A percentile compares a stretch with the other conserved stretches of the same genome.
These are phyloP conservation scores for Podarcis muralis DNA, from an alignment of 2,113 vertebrate species.

Conservation along the genomic window DNA sequence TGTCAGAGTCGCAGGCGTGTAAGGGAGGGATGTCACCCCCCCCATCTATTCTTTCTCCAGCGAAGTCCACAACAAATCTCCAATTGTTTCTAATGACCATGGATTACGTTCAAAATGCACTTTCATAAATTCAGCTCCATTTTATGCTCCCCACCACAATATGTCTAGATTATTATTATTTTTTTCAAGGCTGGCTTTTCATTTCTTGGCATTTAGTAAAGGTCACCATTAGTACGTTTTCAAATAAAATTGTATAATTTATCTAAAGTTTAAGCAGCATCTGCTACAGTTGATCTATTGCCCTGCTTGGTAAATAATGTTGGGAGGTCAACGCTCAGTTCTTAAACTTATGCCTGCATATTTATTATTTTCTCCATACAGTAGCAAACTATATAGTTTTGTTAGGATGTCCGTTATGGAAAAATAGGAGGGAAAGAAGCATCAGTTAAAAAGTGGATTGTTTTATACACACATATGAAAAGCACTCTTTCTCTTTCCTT, in stretches of 20 bases:
- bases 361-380: not conserved
- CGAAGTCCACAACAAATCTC: not conserved
- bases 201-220: conserved; percentile 30
- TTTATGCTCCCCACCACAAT: not conserved
- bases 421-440: too few species aligned
- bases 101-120: not conserved
- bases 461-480: too few species aligned
- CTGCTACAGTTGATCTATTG: not conserved
- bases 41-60: not conserved
- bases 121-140: not conserved
- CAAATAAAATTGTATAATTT: not conserved
- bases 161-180: not conserved
- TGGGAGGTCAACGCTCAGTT: not conserved
- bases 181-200: not conserved
- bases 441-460: too few species aligned
- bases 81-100: not conserved
- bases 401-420: not conserved
- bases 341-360: not conserved
- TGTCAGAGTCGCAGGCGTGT: too few species aligned
- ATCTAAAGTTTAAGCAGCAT: conserved; percentile 22
- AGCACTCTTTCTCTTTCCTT: not conserved
- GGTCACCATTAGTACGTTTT: conserved; percentile 9
- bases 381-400: not conserved
- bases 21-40: too few species aligned
- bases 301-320: not conserved